phyloP scores from a whole-genome alignment of 2,888 invertebrate genomes.

The Nezara viridula region DNA sequence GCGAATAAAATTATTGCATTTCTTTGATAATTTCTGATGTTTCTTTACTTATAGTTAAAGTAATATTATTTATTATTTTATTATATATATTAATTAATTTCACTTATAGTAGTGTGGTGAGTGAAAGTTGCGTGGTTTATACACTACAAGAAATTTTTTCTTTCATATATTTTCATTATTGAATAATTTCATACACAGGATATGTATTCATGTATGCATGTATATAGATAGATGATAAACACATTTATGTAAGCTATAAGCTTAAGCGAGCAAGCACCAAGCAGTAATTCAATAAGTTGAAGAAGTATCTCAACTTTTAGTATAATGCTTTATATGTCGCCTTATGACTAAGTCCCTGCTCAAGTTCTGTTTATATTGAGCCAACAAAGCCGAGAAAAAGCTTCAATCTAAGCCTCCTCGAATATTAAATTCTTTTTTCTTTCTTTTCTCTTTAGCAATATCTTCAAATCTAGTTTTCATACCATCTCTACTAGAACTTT shows the following conservation, averaged over 20 bases:
- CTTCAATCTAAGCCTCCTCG: conserved; percentile 5
- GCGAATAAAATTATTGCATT: too few relatives aligned
- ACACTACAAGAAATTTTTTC: too few relatives aligned
- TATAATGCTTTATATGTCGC: conserved; percentile 28
- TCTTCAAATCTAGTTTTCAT: not conserved
- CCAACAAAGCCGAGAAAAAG: not conserved
- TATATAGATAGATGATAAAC: not conserved
- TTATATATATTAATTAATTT: too few relatives aligned
- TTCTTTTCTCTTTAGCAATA: not conserved
- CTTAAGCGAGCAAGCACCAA: not conserved
- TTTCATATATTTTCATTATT: too few relatives aligned
- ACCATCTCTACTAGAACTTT: not conserved
- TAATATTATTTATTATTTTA: too few relatives aligned
- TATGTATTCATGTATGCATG: too few relatives aligned
- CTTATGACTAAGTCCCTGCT: conserved; percentile 1
- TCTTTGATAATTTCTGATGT: too few relatives aligned
- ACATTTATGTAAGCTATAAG: not conserved
- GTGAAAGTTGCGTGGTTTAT: too few relatives aligned
- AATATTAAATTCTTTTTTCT: conserved; percentile 17
- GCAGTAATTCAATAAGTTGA: conserved; percentile 28
- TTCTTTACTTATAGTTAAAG: too few relatives aligned
- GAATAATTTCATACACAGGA: too few relatives aligned
- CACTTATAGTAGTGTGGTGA: too few relatives aligned
- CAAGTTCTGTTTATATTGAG: conserved; percentile 19
- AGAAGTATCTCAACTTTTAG: conserved; percentile 23